Evolutionary conservation across 2,797 vertebrate species (phyloP).

Genomic region (Gallinago nigripennis): DNA sequence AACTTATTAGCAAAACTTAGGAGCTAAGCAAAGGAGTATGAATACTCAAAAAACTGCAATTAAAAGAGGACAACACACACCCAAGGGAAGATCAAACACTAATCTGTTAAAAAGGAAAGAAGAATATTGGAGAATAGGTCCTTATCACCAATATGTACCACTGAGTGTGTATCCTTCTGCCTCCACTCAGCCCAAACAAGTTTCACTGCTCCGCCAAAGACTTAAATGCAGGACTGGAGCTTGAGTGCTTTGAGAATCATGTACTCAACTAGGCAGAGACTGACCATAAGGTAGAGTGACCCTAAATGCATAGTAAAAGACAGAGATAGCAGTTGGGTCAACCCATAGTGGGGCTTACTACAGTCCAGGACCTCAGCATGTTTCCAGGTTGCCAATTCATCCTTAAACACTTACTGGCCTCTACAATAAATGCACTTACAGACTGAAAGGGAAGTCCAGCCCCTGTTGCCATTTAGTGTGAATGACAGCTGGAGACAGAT

Average conservation of each 20-base stretch:
- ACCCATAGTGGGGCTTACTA: background rate
- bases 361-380: background rate
- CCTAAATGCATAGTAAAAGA: background rate
- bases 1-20: constrained; percentile 57
- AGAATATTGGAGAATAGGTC: background rate
- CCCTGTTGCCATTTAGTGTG: background rate
- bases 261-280: background rate
- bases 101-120: constrained; percentile 36
- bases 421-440: background rate
- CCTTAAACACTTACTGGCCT: background rate
- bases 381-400: background rate
- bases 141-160: background rate
- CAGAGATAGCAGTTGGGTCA: background rate
- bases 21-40: constrained; percentile 32
- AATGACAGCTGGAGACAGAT: background rate
- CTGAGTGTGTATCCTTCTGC: background rate
- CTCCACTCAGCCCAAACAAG: background rate
- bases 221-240: background rate
- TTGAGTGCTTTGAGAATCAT: background rate
- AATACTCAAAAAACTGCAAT: constrained; percentile 30
- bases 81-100: constrained; percentile 47
- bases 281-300: background rate
- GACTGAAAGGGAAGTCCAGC: background rate
- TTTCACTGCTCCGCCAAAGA: background rate
- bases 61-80: constrained; percentile 44